A percentile compares a stretch with the other conserved stretches of the same genome.
Evolutionary conservation across 2,797 vertebrate species (phyloP).

Genomic region (Chelon labrosus): DNA sequence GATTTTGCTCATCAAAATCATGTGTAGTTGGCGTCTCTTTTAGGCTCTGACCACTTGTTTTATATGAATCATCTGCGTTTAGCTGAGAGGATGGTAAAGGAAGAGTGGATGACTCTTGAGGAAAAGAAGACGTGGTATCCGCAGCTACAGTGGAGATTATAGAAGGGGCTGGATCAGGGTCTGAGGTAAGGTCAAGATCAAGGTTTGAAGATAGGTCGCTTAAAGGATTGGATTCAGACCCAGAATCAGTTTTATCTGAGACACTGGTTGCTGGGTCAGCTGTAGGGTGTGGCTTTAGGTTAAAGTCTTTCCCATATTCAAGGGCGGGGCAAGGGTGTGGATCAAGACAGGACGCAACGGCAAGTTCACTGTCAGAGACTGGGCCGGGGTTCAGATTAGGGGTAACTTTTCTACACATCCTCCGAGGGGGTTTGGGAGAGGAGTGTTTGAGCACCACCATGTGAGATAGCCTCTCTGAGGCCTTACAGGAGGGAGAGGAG

Average conservation of each 20-base stretch:
- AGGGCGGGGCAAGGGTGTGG: constrained; percentile 37
- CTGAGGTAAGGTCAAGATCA: constrained; percentile 53
- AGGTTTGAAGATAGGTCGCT: constrained; percentile 29
- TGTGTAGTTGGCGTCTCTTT: constrained; percentile 32
- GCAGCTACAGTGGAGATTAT: constrained; percentile 13
- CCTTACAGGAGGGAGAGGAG: constrained; percentile 74
- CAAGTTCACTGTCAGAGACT: constrained; percentile 60
- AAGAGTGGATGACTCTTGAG: constrained; percentile 47
- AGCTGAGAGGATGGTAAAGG: constrained; percentile 28
- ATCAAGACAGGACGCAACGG: constrained; percentile 30
- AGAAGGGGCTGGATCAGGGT: constrained; percentile 43
- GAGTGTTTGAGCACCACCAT: constrained; percentile 88
- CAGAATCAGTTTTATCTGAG: constrained; percentile 14
- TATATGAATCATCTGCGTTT: constrained; percentile 32
- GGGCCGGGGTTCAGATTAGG: constrained; percentile 44
- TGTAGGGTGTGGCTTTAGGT: constrained; percentile 46
- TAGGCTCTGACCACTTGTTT: constrained; percentile 26
- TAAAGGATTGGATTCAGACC: constrained; percentile 34
- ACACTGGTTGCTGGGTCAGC: background rate
- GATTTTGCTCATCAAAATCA: constrained; percentile 34
- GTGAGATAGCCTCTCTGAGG: constrained; percentile 81
- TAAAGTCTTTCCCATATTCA: constrained; percentile 56
- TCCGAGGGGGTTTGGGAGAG: constrained; percentile 86
- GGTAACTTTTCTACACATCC: constrained; percentile 84
- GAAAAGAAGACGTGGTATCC: constrained; percentile 45